Evolutionary conservation across 1,140 invertebrate genomes (phyloP).

Genomic region (Rhopalosiphum maidis): DNA sequence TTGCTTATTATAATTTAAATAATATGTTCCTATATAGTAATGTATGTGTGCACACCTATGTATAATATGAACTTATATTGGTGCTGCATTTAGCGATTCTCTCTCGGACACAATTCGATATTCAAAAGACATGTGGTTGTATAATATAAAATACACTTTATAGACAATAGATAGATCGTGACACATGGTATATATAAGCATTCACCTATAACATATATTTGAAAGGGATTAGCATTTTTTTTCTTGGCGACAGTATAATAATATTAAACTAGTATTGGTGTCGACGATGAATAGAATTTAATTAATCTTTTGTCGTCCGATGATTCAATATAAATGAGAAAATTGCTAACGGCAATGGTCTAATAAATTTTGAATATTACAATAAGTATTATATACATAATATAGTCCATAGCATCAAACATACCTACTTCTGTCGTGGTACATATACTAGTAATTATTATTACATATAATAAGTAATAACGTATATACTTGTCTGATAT

Average conservation of each 20-base stretch:
- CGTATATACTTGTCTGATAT: background rate
- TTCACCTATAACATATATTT: background rate
- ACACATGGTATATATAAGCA: background rate
- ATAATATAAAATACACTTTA: background rate
- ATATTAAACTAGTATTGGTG: background rate
- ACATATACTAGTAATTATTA: background rate
- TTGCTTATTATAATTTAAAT: background rate
- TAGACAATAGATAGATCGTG: background rate
- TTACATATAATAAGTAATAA: background rate
- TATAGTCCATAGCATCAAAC: background rate
- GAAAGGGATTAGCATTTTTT: background rate
- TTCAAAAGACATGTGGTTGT: background rate
- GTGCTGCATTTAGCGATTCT: background rate
- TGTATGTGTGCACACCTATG: background rate
- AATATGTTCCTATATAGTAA: background rate
- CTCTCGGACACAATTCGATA: conserved; percentile 14
- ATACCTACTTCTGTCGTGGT: background rate
- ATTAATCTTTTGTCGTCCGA: background rate
- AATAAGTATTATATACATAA: background rate
- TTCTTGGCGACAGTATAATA: background rate
- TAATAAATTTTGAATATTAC: background rate
- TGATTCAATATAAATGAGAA: background rate
- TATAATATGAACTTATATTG: background rate
- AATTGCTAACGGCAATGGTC: background rate
- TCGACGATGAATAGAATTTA: background rate